A percentile compares a stretch with the other conserved stretches of the same genome.
phyloP scores from a whole-genome alignment of 1,140 invertebrate genomes.

The Neodiprion virginianus region DNA sequence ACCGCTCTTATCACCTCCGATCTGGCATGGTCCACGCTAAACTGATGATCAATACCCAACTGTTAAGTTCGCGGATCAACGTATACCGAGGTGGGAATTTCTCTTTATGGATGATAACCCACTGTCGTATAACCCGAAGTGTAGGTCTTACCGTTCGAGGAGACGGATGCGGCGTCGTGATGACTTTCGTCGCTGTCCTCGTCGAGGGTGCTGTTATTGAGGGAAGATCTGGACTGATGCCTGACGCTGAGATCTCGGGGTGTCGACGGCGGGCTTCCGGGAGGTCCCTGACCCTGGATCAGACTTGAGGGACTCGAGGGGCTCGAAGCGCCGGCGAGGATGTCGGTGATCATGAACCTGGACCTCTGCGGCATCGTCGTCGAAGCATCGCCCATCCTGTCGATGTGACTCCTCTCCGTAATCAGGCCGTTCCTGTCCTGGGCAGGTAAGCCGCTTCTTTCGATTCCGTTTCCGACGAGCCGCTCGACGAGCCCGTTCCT shows the following conservation, averaged over 20 bases:
- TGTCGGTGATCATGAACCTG: slow-evolving; percentile 82
- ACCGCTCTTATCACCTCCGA: too few relatives aligned
- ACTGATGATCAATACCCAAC: too few relatives aligned
- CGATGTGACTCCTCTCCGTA: slow-evolving; percentile 53
- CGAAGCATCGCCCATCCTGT: slow-evolving; percentile 46
- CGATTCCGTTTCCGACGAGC: slow-evolving; percentile 34
- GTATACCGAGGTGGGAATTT: too few relatives aligned
- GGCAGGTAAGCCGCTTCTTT: slow-evolving; percentile 25
- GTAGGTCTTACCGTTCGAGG: slow-evolving; percentile 54
- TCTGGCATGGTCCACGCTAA: too few relatives aligned
- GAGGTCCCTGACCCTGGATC: slow-evolving; percentile 51
- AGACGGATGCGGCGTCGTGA: slow-evolving; percentile 56
- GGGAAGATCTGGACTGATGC: slow-evolving; percentile 46
- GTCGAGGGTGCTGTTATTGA: slow-evolving; percentile 53
- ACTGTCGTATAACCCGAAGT: too few relatives aligned
- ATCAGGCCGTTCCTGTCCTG: slow-evolving; percentile 44
- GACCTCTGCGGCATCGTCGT: slow-evolving; percentile 71
- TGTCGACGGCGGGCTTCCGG: slow-evolving; percentile 54
- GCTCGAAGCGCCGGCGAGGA: slow-evolving; percentile 67
- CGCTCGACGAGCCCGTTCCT: slow-evolving; percentile 44
- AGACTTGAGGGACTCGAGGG: slow-evolving; percentile 42
- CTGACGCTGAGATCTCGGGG: slow-evolving; percentile 56
- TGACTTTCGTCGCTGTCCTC: slow-evolving; percentile 60
- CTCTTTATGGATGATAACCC: too few relatives aligned
- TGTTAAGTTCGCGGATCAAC: too few relatives aligned